Evolutionary conservation across 2,797 vertebrate genomes (phyloP).

Genomic region (Acropternis orthonyx): DNA sequence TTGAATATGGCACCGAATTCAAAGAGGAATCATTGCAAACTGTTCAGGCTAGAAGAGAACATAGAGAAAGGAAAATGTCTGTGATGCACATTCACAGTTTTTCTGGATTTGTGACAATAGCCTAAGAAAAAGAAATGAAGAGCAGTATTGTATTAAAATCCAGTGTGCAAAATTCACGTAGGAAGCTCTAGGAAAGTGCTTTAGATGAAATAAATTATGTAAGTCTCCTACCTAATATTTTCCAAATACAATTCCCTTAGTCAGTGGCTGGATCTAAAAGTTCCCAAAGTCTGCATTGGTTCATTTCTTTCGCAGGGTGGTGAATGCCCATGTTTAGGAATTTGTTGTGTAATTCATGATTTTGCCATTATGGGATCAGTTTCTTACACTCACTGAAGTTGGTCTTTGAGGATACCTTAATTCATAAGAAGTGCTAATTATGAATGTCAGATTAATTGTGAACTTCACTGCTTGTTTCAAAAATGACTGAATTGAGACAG

Average conservation of each 20-base stretch:
- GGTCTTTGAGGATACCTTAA: not conserved
- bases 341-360: not conserved
- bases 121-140: not conserved
- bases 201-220: not conserved
- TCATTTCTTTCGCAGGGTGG: not conserved
- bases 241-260: not conserved
- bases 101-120: not conserved
- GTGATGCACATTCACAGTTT: not conserved
- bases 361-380: not conserved
- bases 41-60: not conserved
- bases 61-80: not conserved
- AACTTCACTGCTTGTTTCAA: not conserved
- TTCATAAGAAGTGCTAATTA: not conserved
- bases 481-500: not conserved
- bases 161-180: not conserved
- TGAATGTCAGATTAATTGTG: not conserved
- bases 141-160: not conserved
- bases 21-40: not conserved
- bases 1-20: slow-evolving; percentile 1
- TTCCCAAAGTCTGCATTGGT: not conserved
- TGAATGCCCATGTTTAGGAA: not conserved
- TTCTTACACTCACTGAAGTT: not conserved
- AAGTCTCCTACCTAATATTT: not conserved
- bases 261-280: not conserved
- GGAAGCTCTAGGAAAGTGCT: not conserved